Evolutionary conservation across 2,888 invertebrate species (phyloP), one percentile per base, ranked within the genome.

Genomic region (Hyposoter didymator): DNA sequence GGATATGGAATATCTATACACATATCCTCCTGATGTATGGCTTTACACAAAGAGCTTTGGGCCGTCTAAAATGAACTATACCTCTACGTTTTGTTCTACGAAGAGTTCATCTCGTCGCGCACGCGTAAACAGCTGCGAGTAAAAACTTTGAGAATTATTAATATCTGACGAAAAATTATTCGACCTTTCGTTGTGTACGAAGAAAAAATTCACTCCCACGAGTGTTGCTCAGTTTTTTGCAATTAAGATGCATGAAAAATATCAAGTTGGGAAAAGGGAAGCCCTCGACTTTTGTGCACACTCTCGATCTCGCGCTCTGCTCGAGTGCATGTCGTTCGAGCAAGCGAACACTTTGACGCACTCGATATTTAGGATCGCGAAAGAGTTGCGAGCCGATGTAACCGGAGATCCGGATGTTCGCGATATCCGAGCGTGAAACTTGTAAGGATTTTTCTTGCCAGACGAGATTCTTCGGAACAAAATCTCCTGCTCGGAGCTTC

Each of bases 391-490:
- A 76, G 79, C 43, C 78, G 72, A 75, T 78, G 85, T 85, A 85
- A 85, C 84, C 84, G 84, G 84, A 85, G 85, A 85, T 84, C 84
- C 85, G 85, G 85, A 85, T 80, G 85, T 85, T 85, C 76, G 80
- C 80, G 84, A 83, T 80, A 84, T 84, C 80, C 84, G 85, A 85
- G 85, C 85, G 85, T 80, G 76, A 85, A 85, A 85, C 85, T 85
- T 85, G 80, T 85, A 85, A 85, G 85, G 83, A 85, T 85, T 85
- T 85, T 81, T 80, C 78, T 66, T 73, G 62, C 19, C 72, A 66
- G 72, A 80, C 76, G 47, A 81, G 84, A 75, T 80, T 80, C 84
- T 73, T 83, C 62, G 76, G 78, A 80, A 73, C 70, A 73, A 80
- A 72, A 80, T 47, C 43, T 43, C 19, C 14, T 19, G 6, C 45